Evolutionary conservation across 2,797 vertebrate genomes (phyloP).

Genomic region (Bucorvus abyssinicus): DNA sequence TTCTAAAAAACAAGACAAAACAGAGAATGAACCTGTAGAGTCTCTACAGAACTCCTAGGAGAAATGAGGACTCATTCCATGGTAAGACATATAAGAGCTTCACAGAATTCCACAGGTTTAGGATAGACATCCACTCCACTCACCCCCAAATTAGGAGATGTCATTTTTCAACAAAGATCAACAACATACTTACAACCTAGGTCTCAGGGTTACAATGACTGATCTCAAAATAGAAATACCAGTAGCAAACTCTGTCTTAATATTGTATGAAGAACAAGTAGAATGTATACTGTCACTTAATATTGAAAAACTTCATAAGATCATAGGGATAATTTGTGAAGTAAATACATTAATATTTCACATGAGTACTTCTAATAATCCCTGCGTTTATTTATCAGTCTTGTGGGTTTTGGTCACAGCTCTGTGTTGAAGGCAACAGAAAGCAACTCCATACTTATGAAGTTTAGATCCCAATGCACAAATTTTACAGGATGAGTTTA

Average conservation of each 20-base stretch:
- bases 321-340: not conserved
- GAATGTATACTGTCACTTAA: not conserved
- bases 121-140: rapidly evolving
- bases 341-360: not conserved
- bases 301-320: not conserved
- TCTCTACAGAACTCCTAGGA: not conserved
- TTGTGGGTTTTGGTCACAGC: not conserved
- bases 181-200: not conserved
- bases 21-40: not conserved
- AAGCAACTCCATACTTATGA: not conserved
- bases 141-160: not conserved
- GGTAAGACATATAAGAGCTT: not conserved
- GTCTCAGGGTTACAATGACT: not conserved
- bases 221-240: not conserved
- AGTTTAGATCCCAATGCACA: not conserved
- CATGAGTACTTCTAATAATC: not conserved
- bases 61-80: not conserved
- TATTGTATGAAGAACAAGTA: not conserved
- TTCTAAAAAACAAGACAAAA: no score
- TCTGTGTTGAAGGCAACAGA: not conserved
- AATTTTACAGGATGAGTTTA: not conserved
- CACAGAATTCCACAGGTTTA: not conserved
- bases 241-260: not conserved
- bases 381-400: not conserved
- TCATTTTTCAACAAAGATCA: not conserved